A percentile compares a stretch with the other conserved stretches of the same genome.
Conservation (phyloP, 2,888 invertebrate genomes). For the Nephrotoma flavescens region DNA sequence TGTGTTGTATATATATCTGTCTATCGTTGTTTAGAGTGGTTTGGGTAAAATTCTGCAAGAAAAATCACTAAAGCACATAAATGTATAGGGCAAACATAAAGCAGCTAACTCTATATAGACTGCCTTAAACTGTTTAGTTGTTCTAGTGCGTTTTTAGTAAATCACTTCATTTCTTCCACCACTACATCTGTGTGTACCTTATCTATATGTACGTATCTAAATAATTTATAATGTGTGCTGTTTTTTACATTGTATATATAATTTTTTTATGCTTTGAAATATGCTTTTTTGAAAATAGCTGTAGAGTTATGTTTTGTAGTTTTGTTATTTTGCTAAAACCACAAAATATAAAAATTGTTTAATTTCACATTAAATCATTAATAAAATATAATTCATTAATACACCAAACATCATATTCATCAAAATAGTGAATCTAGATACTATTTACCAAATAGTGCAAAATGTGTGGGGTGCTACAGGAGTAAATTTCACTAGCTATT, state of each 20-base stretch:
- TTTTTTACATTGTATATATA: neutral
- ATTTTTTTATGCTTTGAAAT: neutral
- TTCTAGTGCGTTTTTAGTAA: neutral
- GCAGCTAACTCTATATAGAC: too few species aligned
- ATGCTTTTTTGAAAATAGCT: neutral
- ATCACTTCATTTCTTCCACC: neutral
- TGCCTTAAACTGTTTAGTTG: too few species aligned
- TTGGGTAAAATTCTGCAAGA: too few species aligned
- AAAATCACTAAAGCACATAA: too few species aligned
- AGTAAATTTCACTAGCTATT: neutral
- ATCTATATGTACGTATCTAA: neutral
- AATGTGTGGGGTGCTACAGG: neutral
- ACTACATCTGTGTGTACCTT: neutral
- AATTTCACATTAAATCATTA: neutral
- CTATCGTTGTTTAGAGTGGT: too few species aligned
- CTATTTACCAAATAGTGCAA: too few species aligned
- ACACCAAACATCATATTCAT: too few species aligned
- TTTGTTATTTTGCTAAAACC: neutral
- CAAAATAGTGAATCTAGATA: too few species aligned
- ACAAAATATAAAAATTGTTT: neutral
- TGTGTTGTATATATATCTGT: neutral
- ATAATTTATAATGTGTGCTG: neutral
- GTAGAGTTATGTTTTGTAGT: neutral
- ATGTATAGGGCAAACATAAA: too few species aligned
- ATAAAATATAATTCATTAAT: neutral